Percentiles rank a stretch among this genome's conserved stretches.
Conservation (phyloP, 2,113 vertebrate genomes). For the Aviceda subcristata region DNA sequence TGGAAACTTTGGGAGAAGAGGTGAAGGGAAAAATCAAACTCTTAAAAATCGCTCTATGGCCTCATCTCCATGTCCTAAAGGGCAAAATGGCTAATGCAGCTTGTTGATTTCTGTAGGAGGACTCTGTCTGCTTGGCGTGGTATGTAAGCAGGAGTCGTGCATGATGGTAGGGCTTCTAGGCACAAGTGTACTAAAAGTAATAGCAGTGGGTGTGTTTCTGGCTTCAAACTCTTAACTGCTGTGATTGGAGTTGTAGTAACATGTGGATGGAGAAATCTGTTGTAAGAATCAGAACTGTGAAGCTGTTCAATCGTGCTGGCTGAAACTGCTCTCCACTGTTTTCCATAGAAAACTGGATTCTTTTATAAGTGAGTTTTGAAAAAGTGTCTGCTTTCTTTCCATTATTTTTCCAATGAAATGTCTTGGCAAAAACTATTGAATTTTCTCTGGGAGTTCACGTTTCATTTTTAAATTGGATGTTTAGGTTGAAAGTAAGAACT, state of each 20-base stretch:
- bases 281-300: not conserved
- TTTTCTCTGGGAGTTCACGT: not conserved
- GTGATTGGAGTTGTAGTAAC: not conserved
- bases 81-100: not conserved
- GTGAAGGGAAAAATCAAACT: not conserved
- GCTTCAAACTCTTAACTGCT: not conserved
- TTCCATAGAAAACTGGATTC: not conserved
- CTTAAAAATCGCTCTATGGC: not conserved
- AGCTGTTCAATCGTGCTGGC: not conserved
- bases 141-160: not conserved
- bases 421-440: not conserved
- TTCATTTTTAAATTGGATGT: not conserved
- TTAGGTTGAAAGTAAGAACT: not conserved
- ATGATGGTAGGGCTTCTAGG: not conserved
- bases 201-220: not conserved
- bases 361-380: not conserved
- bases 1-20: not conserved
- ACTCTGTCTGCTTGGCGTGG: not conserved
- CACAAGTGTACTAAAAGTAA: not conserved
- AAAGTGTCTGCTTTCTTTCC: not conserved
- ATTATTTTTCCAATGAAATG: not conserved
- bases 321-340: not conserved
- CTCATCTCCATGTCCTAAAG: not conserved
- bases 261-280: not conserved
- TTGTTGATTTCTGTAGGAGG: not conserved